Evolutionary conservation across 2,797 vertebrate genomes (phyloP).

Genomic region (Varecia variegata): DNA sequence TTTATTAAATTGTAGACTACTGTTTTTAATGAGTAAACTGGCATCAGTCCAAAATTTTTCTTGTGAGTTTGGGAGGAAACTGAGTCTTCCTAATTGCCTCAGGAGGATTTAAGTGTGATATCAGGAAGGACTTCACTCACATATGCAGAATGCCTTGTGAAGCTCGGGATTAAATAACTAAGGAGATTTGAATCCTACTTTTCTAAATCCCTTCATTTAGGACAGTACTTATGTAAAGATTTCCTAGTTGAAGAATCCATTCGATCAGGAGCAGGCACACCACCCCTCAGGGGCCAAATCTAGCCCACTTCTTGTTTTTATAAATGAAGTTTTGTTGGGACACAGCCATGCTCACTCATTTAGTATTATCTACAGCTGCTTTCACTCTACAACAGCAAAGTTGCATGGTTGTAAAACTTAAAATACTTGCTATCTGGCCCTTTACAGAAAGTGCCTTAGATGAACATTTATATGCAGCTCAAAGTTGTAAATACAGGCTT

Average conservation of each 20-base stretch:
- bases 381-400: not conserved
- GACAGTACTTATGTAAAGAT: not conserved
- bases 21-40: not conserved
- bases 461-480: not conserved
- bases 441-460: constrained; percentile 5
- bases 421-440: not conserved
- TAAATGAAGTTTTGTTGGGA: constrained; percentile 59
- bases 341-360: not conserved
- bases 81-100: not conserved
- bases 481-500: not conserved
- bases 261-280: not conserved
- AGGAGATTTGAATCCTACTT: not conserved
- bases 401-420: not conserved
- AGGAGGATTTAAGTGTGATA: not conserved
- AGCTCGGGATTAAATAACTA: not conserved
- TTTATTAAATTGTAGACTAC: not conserved
- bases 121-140: not conserved
- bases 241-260: not conserved
- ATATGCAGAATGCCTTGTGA: not conserved
- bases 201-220: constrained; percentile 2
- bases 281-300: not conserved
- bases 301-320: not conserved
- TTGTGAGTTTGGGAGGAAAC: not conserved
- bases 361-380: not conserved
- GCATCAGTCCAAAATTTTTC: not conserved